Base-by-base conservation (phyloP, 2,888 invertebrate genomes). In the Acrobasis suavella region DNA sequence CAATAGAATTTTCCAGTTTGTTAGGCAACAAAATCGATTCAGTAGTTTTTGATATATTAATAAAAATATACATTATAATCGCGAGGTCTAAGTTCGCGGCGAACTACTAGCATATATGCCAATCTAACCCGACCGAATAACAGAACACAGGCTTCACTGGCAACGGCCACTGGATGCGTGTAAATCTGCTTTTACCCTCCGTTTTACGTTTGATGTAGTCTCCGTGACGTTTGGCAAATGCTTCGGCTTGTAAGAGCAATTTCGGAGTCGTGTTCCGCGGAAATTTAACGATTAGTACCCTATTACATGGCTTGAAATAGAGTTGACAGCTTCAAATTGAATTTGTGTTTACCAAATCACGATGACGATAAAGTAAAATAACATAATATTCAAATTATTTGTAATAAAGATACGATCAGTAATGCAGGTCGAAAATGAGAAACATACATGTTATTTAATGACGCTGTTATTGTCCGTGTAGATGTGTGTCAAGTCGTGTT, bases 141-240 rank as follows among this genome's bases (percentile, higher is more conserved):
- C 32, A 32, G 32, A 7, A 32, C 32, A 32, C 32, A 32, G 22
- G 3, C 8, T 32, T 32, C 32, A 32, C 7, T 32, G 5, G 32
- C 32, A 32, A 5, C 32, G 7, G 32, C 32, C 32, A 32, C 32
- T 32, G 32, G 32, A 32, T 32, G 32, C 32, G 32, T 32, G 32
- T 32, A 32, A 32, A 32, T 32, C 32, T 32, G 32, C 7, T 68
- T 77, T 77, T 78, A 82, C 69, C 72, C 71, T 72, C 77, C 76
- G 83, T 84, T 86, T 84, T 82, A 76, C 73, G 68, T 56, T 66
- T 65, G 66, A 70, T 77, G 83, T 83, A 82, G 81, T 80, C 72
- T 82, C 82, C 76, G 72, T 59, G 64, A 69, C 62, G 72, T 75
- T 78, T 81, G 52, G 70, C 74, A 62, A 70, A 78, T 71, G 73